phyloP scores from a whole-genome alignment of 2,888 invertebrate genomes.

The Nezara viridula region DNA sequence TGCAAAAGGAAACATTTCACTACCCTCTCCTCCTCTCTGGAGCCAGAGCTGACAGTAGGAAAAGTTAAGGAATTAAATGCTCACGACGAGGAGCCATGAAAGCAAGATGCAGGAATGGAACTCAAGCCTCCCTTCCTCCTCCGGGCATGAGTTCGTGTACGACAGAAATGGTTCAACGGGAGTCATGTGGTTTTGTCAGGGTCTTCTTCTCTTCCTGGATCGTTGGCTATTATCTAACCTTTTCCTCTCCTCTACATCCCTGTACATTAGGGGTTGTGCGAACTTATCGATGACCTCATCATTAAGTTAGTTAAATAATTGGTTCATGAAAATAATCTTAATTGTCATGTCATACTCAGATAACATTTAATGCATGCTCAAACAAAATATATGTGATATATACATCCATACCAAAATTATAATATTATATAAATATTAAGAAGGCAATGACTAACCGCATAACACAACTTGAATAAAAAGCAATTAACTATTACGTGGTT shows the following conservation, averaged over 20 bases:
- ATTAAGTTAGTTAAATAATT: not conserved
- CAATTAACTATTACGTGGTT: not conserved
- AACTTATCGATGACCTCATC: not conserved
- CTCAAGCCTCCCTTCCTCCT: not conserved
- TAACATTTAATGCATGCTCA: not conserved
- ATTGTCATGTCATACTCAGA: not conserved
- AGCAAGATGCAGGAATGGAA: not conserved
- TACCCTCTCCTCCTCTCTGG: not conserved
- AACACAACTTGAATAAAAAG: not conserved
- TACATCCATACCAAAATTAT: not conserved
- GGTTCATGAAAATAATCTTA: not conserved
- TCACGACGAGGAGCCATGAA: not conserved
- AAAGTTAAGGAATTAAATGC: not conserved
- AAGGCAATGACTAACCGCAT: not conserved
- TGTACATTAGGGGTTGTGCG: not conserved
- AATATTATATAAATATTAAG: not conserved
- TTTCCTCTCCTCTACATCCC: not conserved
- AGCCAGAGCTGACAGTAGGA: not conserved
- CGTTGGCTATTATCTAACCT: not conserved
- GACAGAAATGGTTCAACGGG: conserved; percentile 24
- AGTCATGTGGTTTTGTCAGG: not conserved
- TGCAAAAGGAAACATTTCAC: not conserved
- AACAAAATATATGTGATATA: not conserved
- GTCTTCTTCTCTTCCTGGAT: not conserved
- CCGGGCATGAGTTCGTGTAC: not conserved